phyloP scores from a whole-genome alignment of 2,113 vertebrate genomes.

The Merops nubicus region DNA sequence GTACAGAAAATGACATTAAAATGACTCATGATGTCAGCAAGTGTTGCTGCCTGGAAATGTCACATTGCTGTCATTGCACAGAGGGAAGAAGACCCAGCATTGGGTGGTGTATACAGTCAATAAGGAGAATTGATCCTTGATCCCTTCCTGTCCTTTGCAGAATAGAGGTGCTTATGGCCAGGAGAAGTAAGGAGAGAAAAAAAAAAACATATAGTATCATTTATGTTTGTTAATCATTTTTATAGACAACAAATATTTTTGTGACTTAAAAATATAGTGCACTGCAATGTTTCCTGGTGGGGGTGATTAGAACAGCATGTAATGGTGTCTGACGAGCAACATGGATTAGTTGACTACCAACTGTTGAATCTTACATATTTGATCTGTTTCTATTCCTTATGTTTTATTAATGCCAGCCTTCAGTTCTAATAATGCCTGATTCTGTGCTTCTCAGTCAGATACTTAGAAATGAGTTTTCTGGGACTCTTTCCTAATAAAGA shows the following conservation, averaged over 20 bases:
- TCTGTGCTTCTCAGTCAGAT: slow-evolving; percentile 4
- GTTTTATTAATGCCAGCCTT: slow-evolving; percentile 29
- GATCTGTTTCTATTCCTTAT: slow-evolving; percentile 17
- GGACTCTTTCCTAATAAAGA: not conserved
- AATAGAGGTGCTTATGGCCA: not conserved
- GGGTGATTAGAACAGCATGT: not conserved
- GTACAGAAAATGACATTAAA: slow-evolving; percentile 60
- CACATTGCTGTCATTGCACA: not conserved
- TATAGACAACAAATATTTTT: slow-evolving; percentile 34
- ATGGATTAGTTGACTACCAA: slow-evolving; percentile 28
- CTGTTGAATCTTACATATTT: slow-evolving; percentile 42
- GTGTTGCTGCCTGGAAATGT: slow-evolving; percentile 9
- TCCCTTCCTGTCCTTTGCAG: not conserved
- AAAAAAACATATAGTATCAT: not conserved
- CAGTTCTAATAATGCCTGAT: not conserved
- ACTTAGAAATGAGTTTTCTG: slow-evolving; percentile 22
- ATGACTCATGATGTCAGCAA: slow-evolving; percentile 41
- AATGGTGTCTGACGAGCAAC: not conserved
- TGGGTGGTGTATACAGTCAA: not conserved
- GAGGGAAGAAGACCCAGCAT: not conserved
- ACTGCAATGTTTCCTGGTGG: not conserved
- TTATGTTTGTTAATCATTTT: not conserved
- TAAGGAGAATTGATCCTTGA: not conserved
- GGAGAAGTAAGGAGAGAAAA: not conserved
- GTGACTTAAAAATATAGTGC: not conserved